phyloP scores from a whole-genome alignment of 64 coral and sea anemone species.

The Pocillopora verrucosa region DNA sequence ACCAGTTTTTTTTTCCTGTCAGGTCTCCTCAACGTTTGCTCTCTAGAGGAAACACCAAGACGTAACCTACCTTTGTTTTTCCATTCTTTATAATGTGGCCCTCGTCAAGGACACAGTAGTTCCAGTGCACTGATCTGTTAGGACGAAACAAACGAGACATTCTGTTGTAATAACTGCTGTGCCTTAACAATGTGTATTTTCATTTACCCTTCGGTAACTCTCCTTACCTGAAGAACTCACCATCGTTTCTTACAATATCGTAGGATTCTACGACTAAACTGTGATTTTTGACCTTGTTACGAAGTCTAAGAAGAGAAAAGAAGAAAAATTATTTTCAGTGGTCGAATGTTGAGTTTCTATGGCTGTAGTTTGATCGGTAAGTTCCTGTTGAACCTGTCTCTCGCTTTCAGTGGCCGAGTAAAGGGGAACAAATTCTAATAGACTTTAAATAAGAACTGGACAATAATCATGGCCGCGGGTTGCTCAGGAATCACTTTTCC shows the following conservation, averaged over 20 bases:
- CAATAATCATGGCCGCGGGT: no score
- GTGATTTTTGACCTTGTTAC: slow-evolving; percentile 87
- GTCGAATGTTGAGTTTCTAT: no score
- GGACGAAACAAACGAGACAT: not conserved
- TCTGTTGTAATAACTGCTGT: not conserved
- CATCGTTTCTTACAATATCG: slow-evolving; percentile 98
- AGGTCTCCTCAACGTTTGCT: no score
- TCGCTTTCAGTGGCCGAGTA: no score
- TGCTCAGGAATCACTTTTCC: no score
- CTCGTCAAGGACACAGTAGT: slow-evolving; percentile 97
- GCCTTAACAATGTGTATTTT: not conserved
- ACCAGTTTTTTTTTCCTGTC: no score
- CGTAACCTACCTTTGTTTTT: slow-evolving; percentile 85
- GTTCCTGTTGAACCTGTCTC: no score
- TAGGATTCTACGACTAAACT: slow-evolving; percentile 95
- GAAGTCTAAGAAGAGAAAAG: slow-evolving; percentile 57
- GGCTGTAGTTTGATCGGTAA: no score
- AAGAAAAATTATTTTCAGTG: not conserved
- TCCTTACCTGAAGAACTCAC: slow-evolving; percentile 95
- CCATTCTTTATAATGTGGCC: slow-evolving; percentile 99
- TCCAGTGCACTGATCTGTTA: slow-evolving; percentile 90
- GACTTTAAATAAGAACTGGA: no score
- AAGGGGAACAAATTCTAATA: no score
- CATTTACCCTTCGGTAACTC: not conserved
- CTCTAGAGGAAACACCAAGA: not conserved